phyloP scores from a whole-genome alignment of 2,888 invertebrate genomes.

The Eledone cirrhosa region DNA sequence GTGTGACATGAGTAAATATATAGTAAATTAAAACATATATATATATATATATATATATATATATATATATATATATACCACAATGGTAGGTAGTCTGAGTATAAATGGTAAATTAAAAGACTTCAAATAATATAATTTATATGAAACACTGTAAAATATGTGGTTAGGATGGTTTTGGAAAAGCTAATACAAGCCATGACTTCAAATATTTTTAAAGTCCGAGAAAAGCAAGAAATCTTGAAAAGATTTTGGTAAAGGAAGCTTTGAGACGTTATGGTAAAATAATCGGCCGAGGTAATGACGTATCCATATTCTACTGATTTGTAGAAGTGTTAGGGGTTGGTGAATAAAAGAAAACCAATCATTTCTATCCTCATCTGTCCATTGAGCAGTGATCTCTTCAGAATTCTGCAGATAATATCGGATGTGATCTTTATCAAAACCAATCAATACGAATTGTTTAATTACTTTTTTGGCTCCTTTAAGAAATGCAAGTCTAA shows the following conservation, averaged over 20 bases:
- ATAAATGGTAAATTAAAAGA: too few relatives aligned
- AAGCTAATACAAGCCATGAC: background rate
- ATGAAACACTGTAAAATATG: too few relatives aligned
- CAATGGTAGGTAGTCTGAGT: too few relatives aligned
- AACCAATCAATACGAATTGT: conserved; percentile 59
- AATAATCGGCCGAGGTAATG: conserved; percentile 52
- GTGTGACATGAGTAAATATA: too few relatives aligned
- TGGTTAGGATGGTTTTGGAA: background rate
- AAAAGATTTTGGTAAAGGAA: conserved; percentile 55
- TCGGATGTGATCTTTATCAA: conserved; percentile 48
- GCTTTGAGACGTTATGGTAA: conserved; percentile 43
- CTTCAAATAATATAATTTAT: too few relatives aligned
- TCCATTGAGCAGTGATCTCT: conserved; percentile 38
- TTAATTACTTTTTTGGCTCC: conserved; percentile 50
- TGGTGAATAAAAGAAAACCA: conserved; percentile 55
- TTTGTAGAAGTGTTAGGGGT: conserved; percentile 54
- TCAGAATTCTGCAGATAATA: conserved; percentile 40
- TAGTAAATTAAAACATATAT: too few relatives aligned
- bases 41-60: too few relatives aligned
- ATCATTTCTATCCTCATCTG: conserved; percentile 42
- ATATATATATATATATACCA: too few relatives aligned
- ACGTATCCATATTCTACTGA: conserved; percentile 58
- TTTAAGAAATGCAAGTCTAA: conserved; percentile 47
- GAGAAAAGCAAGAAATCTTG: conserved; percentile 55
- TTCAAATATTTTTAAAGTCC: conserved; percentile 51